Evolutionary conservation across 1,140 invertebrate genomes (phyloP).

Genomic region (Ceratina calcarata): DNA sequence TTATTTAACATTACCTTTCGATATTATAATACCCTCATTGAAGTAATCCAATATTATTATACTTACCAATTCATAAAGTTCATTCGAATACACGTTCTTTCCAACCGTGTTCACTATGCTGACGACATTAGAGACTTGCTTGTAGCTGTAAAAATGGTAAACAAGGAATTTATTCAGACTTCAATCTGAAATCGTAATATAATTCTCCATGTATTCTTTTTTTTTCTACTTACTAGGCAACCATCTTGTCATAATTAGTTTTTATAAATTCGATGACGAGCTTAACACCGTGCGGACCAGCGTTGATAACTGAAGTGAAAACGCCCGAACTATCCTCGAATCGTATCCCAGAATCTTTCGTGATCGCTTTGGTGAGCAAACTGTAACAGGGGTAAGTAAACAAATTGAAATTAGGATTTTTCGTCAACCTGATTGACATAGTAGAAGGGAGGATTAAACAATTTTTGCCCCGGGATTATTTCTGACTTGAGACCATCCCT

Average conservation of each 20-base stretch:
- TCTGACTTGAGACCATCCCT: no score
- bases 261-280: conserved; percentile 78
- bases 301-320: conserved; percentile 74
- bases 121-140: conserved; percentile 42
- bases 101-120: conserved; percentile 56
- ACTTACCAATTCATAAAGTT: conserved; percentile 55
- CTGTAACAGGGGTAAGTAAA: conserved; percentile 7
- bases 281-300: conserved; percentile 78
- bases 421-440: background rate
- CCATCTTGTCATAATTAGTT: conserved; percentile 73
- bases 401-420: background rate
- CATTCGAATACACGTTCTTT: conserved; percentile 55
- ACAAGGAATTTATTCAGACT: background rate
- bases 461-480: background rate
- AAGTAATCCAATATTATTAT: background rate
- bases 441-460: background rate
- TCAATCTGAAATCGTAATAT: no score
- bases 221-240: conserved; percentile 77
- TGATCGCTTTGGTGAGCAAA: conserved; percentile 60
- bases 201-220: background rate
- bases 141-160: conserved; percentile 50
- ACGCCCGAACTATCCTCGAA: conserved; percentile 67
- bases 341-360: conserved; percentile 60
- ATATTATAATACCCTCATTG: background rate
- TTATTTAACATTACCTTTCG: background rate